Conservation (phyloP, 2,888 invertebrate genomes). For the Megastigmus dorsalis region DNA sequence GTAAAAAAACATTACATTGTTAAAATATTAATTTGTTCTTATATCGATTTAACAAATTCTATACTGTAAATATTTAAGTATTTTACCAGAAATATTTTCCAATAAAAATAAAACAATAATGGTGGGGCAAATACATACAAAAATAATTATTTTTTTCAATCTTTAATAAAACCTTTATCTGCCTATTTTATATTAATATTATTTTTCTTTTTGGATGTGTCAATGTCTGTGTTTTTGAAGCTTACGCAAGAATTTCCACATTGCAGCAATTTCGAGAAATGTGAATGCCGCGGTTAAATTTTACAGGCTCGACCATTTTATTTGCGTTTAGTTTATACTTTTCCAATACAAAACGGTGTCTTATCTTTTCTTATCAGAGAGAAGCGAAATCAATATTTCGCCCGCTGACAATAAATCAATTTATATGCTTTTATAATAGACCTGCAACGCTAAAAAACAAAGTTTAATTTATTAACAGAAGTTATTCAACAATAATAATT, state of each 20-base stretch:
- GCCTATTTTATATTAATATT: constrained; percentile 22
- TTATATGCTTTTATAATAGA: constrained; percentile 6
- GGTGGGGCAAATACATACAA: no score
- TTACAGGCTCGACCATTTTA: constrained; percentile 12
- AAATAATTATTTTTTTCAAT: no score
- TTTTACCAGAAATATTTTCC: no score
- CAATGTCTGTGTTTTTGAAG: constrained; percentile 30
- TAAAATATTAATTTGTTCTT: no score
- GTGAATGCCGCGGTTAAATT: neutral
- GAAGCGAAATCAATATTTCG: constrained; percentile 36
- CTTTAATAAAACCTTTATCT: neutral
- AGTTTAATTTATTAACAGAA: neutral
- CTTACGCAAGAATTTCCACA: constrained; percentile 37
- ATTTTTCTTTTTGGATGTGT: constrained; percentile 25
- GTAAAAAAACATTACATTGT: no score
- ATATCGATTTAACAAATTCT: no score
- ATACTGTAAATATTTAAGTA: no score
- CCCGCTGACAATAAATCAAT: constrained; percentile 28
- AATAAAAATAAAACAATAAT: no score
- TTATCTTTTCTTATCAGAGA: constrained; percentile 33
- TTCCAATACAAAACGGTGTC: constrained; percentile 18
- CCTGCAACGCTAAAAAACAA: neutral
- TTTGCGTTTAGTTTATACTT: constrained; percentile 4
- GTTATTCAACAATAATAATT: neutral
- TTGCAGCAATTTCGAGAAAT: constrained; percentile 19